Percentiles rank a stretch among this genome's conserved stretches.
phyloP scores from a whole-genome alignment of 2,888 invertebrate genomes.

The Scaptomyza flava region DNA sequence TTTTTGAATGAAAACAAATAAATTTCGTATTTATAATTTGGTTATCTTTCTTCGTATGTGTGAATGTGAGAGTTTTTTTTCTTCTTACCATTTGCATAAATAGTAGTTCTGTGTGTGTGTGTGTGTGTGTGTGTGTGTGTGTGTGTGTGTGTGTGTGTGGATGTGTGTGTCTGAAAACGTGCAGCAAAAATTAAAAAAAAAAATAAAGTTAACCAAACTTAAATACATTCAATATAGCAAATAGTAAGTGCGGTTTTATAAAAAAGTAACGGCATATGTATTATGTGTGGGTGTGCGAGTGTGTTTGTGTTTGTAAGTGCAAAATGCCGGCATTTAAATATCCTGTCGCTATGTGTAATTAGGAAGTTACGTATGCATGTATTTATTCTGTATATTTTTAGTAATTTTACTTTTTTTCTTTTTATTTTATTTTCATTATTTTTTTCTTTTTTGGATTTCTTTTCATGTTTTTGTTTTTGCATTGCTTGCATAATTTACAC shows the following conservation, averaged over 20 bases:
- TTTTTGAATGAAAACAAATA: constrained; percentile 31
- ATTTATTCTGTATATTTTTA: constrained; percentile 22
- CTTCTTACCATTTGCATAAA: constrained; percentile 66
- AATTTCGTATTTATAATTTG: constrained; percentile 17
- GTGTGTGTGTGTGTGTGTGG: constrained; percentile 54
- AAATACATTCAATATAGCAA: constrained; percentile 40
- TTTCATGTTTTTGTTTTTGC: constrained; percentile 12
- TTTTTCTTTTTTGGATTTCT: too few species aligned
- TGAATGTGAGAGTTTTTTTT: constrained; percentile 13
- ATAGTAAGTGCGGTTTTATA: constrained; percentile 54
- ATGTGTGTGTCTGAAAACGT: constrained; percentile 54
- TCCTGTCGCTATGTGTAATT: constrained; percentile 37
- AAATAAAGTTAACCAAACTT: not conserved
- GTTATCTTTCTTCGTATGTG: constrained; percentile 10
- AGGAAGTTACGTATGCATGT: constrained; percentile 66
- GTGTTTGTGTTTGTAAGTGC: constrained; percentile 23
- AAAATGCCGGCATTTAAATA: constrained; percentile 40
- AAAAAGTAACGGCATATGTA: constrained; percentile 52
- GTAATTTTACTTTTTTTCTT: constrained; percentile 36
- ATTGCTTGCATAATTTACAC: constrained; percentile 66
- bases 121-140: constrained; percentile 48
- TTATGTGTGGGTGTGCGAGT: constrained; percentile 16
- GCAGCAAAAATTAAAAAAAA: constrained; percentile 58
- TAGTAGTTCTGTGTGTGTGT: constrained; percentile 59
- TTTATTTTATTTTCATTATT: constrained; percentile 4